Percentiles rank a stretch among this genome's conserved stretches.
Conservation (phyloP, 2,797 vertebrate genomes). For the Tokudaia tokunoshimensis region DNA sequence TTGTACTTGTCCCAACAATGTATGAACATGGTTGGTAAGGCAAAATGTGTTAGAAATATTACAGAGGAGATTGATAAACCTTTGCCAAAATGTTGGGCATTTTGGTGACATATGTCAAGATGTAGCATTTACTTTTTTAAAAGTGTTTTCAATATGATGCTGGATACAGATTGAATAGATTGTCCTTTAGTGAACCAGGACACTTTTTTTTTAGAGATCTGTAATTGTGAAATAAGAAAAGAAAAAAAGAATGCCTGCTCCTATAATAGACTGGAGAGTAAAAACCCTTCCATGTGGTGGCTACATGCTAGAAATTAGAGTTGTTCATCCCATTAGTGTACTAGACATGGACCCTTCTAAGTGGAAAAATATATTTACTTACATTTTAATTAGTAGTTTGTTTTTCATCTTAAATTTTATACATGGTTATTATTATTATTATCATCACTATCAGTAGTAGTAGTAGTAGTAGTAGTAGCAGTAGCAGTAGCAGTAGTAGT, state of each 20-base stretch:
- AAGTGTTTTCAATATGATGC: neutral
- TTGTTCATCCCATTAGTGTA: slow-evolving; percentile 77
- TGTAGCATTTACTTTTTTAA: neutral
- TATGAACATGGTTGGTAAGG: neutral
- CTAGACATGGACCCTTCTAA: neutral
- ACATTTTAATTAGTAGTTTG: slow-evolving; percentile 2
- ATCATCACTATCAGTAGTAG: neutral
- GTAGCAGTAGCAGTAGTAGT: neutral
- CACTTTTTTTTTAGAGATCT: neutral
- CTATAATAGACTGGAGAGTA: neutral
- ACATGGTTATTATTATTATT: neutral
- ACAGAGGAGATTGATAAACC: neutral
- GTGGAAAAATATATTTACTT: neutral
- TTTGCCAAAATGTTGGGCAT: neutral
- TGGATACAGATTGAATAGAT: neutral
- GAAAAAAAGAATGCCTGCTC: neutral
- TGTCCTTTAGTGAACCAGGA: neutral
- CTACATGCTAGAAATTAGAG: slow-evolving; percentile 6
- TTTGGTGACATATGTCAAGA: neutral
- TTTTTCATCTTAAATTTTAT: neutral
- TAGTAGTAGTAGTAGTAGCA: neutral
- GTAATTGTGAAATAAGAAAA: neutral
- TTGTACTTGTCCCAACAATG: neutral
- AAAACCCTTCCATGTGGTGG: neutral
- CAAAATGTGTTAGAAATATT: neutral